Conservation (phyloP, 2,888 invertebrate species). For the Disparrhopalites patrizii region DNA sequence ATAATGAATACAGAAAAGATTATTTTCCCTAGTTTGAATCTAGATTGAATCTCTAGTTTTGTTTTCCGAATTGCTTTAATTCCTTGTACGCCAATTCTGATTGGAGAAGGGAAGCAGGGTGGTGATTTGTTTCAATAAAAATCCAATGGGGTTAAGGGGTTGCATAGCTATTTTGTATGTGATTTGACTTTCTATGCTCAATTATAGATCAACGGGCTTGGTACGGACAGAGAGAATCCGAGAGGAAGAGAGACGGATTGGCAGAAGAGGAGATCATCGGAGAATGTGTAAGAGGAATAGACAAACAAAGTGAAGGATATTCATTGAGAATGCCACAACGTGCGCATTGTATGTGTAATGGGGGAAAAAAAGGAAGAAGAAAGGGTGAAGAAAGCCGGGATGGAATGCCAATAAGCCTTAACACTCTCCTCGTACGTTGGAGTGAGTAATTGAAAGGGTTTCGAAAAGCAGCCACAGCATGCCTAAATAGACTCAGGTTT, state of each 20-base stretch:
- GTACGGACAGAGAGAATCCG: too few species aligned
- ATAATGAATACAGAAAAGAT: too few species aligned
- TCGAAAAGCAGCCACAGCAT: conserved; percentile 20
- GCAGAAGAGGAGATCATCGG: not conserved
- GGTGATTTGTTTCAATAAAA: too few species aligned
- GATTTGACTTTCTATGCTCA: too few species aligned
- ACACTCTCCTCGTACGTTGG: conserved; percentile 22
- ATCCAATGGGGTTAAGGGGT: too few species aligned
- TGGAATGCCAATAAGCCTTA: conserved; percentile 26
- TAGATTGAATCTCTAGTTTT: too few species aligned
- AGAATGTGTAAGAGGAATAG: not conserved
- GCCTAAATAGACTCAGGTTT: conserved; percentile 15
- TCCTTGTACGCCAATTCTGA: too few species aligned
- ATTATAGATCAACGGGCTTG: too few species aligned
- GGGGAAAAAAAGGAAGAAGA: not conserved
- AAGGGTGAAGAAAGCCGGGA: conserved; percentile 13
- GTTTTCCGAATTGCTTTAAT: too few species aligned
- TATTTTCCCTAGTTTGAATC: too few species aligned
- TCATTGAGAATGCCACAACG: not conserved
- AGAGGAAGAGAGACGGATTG: not conserved
- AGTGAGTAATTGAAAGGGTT: conserved; percentile 26
- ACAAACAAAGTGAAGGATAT: not conserved
- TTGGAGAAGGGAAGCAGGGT: too few species aligned
- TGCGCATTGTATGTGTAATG: not conserved
- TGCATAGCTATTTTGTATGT: too few species aligned